Evolutionary conservation across 2,888 invertebrate species (phyloP), one percentile per base, ranked within the genome.

Genomic region (Drosophila fulvimacula): DNA sequence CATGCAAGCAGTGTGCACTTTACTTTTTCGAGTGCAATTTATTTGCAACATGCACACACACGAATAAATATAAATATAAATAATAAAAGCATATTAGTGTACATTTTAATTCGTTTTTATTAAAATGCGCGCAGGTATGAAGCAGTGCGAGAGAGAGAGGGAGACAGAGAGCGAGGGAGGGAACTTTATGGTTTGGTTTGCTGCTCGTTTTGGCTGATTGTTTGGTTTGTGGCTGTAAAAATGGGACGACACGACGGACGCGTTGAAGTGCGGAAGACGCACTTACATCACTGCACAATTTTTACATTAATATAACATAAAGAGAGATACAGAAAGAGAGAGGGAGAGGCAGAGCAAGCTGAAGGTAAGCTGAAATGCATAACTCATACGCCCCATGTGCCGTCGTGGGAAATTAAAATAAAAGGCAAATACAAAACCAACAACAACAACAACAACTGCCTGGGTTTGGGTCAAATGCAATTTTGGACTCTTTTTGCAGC

Each of bases 261-360:
- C 76, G 75, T 64, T 72, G 84, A 82, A 69, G 86, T 81, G 76
- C 73, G 80, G 82, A 82, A 84, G 85, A 87, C 82, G 88, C 82
- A 84, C 76, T 87, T 78, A 84, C 89, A 89, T 86, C 88, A 78
- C 70, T 89, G 85, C 89, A 89, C 85, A 89, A 86, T 89, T 82
- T 82, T 82, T 71, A 82, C 82, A 82, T 88, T 82, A 88, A 82
- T 70, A 73, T 73, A 53, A 21, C 68, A 71, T 72, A 79, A 68
- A 69, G 70, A 64, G 78, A 62, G 67, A 46, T 74, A 24, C 7
- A 59, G 36, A 36, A 39, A n/a, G 44, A 5, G 41, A 49, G 17
- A 2, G 13, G 15, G 32, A 19, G 19, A 3, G 46, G 11, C 24
- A 0, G 9, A 34, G 52, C 42, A 27, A 19, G 17, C 13, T 32